A percentile compares a stretch with the other conserved stretches of the same genome.
Evolutionary conservation across 2,797 vertebrate species (phyloP).

Genomic region (Heterohyrax brucei): DNA sequence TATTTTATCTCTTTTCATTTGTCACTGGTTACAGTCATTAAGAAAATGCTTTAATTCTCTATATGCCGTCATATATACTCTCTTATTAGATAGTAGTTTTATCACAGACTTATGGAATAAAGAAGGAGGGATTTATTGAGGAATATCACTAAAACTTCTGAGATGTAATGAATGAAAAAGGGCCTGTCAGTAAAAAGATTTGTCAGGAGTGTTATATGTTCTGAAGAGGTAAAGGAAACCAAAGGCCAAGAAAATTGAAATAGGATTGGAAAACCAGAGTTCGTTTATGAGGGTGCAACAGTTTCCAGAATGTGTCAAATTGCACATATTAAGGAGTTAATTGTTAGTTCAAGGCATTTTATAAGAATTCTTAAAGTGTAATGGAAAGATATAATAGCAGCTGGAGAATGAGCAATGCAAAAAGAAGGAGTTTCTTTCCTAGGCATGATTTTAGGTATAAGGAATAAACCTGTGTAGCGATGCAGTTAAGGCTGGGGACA

Average conservation of each 20-base stretch:
- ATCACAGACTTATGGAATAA: background rate
- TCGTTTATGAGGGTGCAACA: background rate
- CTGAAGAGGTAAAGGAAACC: conserved; percentile 15
- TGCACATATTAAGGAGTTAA: background rate
- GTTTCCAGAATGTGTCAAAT: background rate
- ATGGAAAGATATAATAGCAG: background rate
- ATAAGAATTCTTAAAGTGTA: background rate
- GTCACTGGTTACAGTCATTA: background rate
- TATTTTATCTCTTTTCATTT: conserved; percentile 14
- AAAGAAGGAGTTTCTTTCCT: background rate
- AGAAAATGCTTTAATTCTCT: background rate
- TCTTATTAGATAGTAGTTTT: conserved; percentile 35
- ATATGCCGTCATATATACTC: background rate
- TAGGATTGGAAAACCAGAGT: background rate
- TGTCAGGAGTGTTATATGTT: background rate
- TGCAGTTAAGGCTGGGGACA: background rate
- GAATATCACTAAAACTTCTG: conserved; percentile 2
- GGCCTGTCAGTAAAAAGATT: background rate
- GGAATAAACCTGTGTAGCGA: background rate
- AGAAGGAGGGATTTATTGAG: background rate
- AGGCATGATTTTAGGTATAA: background rate
- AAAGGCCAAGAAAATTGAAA: background rate
- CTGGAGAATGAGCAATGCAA: background rate
- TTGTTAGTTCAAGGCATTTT: background rate
- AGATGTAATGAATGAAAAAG: background rate